Evolutionary conservation across 2,888 invertebrate genomes (phyloP).

Genomic region (Aplocera efformata): DNA sequence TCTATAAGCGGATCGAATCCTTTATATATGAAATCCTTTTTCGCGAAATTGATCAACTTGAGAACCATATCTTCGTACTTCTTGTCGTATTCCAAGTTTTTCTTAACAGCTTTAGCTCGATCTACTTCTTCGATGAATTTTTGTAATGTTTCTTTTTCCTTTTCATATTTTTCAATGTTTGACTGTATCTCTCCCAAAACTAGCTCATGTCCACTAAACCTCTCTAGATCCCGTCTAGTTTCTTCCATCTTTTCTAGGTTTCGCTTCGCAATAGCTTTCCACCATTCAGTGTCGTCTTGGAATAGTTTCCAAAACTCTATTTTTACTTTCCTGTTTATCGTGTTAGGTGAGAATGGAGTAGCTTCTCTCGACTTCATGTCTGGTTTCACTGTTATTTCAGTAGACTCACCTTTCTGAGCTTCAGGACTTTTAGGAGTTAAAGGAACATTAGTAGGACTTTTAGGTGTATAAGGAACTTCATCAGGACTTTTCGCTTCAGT

Average conservation of each 20-base stretch:
- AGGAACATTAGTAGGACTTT: constrained; percentile 15
- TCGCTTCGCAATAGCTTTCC: constrained; percentile 70
- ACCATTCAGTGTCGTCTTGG: constrained; percentile 72
- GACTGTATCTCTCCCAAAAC: constrained; percentile 62
- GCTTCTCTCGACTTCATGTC: constrained; percentile 35
- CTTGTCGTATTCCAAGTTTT: constrained; percentile 65
- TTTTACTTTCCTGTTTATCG: constrained; percentile 45
- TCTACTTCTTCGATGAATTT: constrained; percentile 70
- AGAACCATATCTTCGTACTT: constrained; percentile 73
- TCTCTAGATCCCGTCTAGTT: constrained; percentile 63
- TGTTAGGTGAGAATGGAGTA: constrained; percentile 32
- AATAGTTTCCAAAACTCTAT: constrained; percentile 70
- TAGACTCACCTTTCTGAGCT: constrained; percentile 49
- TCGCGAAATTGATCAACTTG: constrained; percentile 69
- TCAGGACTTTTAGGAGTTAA: constrained; percentile 37
- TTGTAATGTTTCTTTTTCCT: constrained; percentile 60
- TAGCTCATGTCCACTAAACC: constrained; percentile 70
- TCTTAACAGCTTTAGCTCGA: constrained; percentile 59
- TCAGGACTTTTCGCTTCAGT: constrained; percentile 18
- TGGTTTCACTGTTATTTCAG: constrained; percentile 45
- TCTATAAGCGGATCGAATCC: constrained; percentile 75
- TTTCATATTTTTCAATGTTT: constrained; percentile 57
- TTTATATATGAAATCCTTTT: constrained; percentile 70
- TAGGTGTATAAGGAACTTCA: constrained; percentile 7
- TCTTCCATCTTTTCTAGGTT: constrained; percentile 73